Percentiles rank a stretch among this genome's conserved stretches.
Conservation (phyloP, 2,888 invertebrate species). For the Augochlorella aurata region DNA sequence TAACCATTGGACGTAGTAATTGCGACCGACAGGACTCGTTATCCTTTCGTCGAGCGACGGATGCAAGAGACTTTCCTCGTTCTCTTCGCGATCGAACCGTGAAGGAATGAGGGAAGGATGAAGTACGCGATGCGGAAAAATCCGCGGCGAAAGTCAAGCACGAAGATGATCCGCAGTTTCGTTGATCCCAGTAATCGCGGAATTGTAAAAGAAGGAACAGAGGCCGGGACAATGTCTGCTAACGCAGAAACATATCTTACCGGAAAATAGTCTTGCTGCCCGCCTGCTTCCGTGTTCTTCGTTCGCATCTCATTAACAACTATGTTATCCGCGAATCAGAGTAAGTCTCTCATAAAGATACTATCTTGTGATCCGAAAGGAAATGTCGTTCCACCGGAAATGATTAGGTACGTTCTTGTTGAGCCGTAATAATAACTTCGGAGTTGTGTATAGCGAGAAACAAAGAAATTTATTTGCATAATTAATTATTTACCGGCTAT, state of each 20-base stretch:
- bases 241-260: not conserved
- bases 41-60: not conserved
- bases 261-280: not conserved
- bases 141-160: conserved; percentile 55
- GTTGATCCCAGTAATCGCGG: conserved; percentile 23
- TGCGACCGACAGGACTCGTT: not conserved
- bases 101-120: conserved; percentile 3
- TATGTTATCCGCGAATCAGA: conserved; percentile 5
- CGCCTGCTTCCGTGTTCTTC: not conserved
- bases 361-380: not conserved
- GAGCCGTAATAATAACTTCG: not conserved
- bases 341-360: not conserved
- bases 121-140: conserved; percentile 26
- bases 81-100: not conserved
- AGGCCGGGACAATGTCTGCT: not conserved
- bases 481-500: too few species aligned
- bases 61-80: not conserved
- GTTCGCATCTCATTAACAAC: conserved; percentile 4
- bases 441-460: not conserved
- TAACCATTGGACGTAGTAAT: conserved; percentile 5
- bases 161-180: conserved; percentile 29
- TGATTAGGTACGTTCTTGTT: not conserved
- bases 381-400: not conserved
- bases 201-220: conserved; percentile 46
- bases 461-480: not conserved